Evolutionary conservation across 1,140 invertebrate species (phyloP).

Genomic region (Nomia melanderi): DNA sequence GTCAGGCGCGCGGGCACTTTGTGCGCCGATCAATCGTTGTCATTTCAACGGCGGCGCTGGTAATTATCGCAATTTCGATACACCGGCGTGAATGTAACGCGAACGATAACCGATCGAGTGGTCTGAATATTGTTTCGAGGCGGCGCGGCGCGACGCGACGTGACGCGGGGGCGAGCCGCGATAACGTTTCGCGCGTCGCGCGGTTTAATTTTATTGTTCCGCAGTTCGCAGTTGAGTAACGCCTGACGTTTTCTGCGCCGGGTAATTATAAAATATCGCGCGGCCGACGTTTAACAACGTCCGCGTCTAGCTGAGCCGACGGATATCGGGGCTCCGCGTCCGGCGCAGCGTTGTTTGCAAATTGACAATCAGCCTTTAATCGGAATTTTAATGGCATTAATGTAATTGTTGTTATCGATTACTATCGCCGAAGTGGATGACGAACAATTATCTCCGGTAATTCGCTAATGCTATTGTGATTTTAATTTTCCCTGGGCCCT

Average conservation of each 20-base stretch:
- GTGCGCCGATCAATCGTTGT: too few species aligned
- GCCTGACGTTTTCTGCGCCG: not conserved
- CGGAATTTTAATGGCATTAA: not conserved
- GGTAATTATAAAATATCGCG: not conserved
- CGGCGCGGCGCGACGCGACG: too few species aligned
- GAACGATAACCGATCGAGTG: too few species aligned
- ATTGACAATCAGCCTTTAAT: slow-evolving; percentile 1
- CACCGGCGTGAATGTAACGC: too few species aligned
- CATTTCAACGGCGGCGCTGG: too few species aligned
- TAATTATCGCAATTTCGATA: too few species aligned
- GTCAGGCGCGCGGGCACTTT: too few species aligned
- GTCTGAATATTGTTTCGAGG: too few species aligned
- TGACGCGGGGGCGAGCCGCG: too few species aligned
- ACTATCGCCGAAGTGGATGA: not conserved
- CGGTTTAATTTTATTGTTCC: not conserved
- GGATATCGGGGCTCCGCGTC: too few species aligned
- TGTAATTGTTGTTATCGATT: not conserved
- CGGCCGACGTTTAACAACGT: not conserved
- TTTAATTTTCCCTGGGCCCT: too few species aligned
- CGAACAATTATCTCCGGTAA: not conserved
- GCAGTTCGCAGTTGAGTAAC: not conserved
- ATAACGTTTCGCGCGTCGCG: too few species aligned
- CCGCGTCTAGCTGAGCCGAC: not conserved
- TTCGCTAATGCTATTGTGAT: not conserved
- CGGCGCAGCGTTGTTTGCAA: not conserved